These are phyloP conservation scores for Myotis yumanensis DNA, from an alignment of 2,113 vertebrate species.

Conservation along the genomic window DNA sequence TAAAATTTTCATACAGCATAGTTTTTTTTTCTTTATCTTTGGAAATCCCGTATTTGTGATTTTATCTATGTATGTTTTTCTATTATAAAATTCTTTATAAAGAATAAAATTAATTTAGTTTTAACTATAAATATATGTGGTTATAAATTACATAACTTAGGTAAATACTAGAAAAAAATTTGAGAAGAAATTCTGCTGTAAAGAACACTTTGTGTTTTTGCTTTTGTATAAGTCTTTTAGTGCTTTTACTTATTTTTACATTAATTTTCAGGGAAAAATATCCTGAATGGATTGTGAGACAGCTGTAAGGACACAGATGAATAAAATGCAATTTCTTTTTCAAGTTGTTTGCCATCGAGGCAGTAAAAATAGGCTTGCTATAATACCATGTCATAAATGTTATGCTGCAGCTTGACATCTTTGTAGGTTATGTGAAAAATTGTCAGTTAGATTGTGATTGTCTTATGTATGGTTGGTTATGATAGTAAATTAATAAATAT, in stretches of 20 bases:
- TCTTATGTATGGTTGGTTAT: neutral
- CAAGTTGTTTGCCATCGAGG: neutral
- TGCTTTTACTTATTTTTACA: neutral
- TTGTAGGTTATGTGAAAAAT: neutral
- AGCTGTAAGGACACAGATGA: neutral
- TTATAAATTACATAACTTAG: neutral
- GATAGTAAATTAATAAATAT: neutral
- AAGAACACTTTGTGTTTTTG: neutral
- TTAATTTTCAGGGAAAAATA: neutral
- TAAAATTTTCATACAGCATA: neutral
- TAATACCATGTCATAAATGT: neutral
- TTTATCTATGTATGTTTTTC: neutral
- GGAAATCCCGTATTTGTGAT: neutral
- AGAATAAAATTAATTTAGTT: neutral
- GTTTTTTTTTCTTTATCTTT: neutral
- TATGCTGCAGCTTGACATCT: neutral
- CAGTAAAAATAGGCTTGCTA: neutral
- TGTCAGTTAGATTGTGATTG: neutral
- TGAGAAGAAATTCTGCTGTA: neutral
- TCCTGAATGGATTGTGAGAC: neutral
- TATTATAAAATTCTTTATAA: conserved; percentile 3
- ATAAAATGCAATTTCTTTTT: neutral
- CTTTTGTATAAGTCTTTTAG: neutral
- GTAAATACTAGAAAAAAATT: neutral
- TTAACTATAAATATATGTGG: neutral